phyloP scores from a whole-genome alignment of 2,888 invertebrate genomes.

The Agrochola lota region DNA sequence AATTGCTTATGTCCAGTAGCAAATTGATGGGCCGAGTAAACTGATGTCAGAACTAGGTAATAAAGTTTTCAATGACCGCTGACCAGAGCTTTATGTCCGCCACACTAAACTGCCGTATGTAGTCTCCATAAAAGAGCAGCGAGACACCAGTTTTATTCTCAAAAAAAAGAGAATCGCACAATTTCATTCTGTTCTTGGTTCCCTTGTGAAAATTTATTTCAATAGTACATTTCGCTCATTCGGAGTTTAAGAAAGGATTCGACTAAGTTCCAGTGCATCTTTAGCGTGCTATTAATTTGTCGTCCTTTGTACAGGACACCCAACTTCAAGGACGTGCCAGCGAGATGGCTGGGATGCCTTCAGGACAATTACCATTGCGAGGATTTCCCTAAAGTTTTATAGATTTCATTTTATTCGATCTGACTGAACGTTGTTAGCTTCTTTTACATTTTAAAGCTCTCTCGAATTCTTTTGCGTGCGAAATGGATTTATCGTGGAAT shows the following conservation, averaged over 20 bases:
- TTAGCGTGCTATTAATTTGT: constrained; percentile 75
- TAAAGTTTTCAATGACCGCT: constrained; percentile 35
- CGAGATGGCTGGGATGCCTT: constrained; percentile 65
- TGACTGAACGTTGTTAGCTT: constrained; percentile 65
- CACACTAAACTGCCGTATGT: constrained; percentile 21
- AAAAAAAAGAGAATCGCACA: constrained; percentile 76
- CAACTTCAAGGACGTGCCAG: constrained; percentile 70
- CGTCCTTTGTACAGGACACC: constrained; percentile 68
- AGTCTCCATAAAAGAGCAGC: constrained; percentile 78
- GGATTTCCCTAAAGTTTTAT: constrained; percentile 70
- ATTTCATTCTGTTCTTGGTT: constrained; percentile 79
- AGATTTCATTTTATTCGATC: constrained; percentile 70
- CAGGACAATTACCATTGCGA: constrained; percentile 69
- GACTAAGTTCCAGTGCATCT: constrained; percentile 72
- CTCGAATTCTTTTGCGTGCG: constrained; percentile 65
- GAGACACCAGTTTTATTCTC: constrained; percentile 81
- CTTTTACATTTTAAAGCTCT: constrained; percentile 63
- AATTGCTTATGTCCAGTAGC: constrained; percentile 21
- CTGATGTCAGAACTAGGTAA: constrained; percentile 10
- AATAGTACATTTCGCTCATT: constrained; percentile 72
- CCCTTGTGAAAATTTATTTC: constrained; percentile 82
- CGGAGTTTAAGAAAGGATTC: constrained; percentile 75
- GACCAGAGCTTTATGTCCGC: constrained; percentile 5
- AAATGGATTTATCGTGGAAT: constrained; percentile 62
- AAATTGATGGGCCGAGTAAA: constrained; percentile 21